Evolutionary conservation across 1,140 invertebrate genomes (phyloP).

Genomic region (Brachionus rubens): DNA sequence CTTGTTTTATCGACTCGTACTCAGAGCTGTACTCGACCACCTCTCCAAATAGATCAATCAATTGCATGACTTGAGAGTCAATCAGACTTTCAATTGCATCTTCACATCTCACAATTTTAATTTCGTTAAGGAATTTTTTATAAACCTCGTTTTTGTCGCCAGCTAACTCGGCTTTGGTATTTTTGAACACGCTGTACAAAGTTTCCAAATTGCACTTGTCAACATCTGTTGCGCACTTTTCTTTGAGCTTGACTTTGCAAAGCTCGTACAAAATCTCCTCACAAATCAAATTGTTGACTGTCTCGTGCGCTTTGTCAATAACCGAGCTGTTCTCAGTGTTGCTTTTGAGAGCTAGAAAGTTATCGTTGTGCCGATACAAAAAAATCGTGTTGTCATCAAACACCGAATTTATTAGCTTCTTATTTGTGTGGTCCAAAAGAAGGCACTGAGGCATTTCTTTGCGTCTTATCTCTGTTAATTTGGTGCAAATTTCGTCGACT

Average conservation of each 20-base stretch:
- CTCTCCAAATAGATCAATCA: background rate
- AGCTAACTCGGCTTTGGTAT: background rate
- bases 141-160: background rate
- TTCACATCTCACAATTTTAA: background rate
- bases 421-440: background rate
- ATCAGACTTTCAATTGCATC: conserved; percentile 19
- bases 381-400: background rate
- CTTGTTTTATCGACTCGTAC: conserved; percentile 4
- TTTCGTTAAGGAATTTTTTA: background rate
- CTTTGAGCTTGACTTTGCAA: background rate
- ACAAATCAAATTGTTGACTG: conserved; percentile 1
- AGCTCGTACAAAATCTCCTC: background rate
- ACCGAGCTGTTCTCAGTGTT: background rate
- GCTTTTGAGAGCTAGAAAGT: background rate
- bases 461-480: background rate
- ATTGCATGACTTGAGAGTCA: background rate
- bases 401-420: background rate
- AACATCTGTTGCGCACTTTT: background rate
- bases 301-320: background rate
- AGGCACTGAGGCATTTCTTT: background rate
- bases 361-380: background rate
- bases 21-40: background rate
- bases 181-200: background rate
- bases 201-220: background rate
- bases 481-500: background rate